phyloP scores from a whole-genome alignment of 2,888 invertebrate genomes.

The Amphimallon solstitiale region DNA sequence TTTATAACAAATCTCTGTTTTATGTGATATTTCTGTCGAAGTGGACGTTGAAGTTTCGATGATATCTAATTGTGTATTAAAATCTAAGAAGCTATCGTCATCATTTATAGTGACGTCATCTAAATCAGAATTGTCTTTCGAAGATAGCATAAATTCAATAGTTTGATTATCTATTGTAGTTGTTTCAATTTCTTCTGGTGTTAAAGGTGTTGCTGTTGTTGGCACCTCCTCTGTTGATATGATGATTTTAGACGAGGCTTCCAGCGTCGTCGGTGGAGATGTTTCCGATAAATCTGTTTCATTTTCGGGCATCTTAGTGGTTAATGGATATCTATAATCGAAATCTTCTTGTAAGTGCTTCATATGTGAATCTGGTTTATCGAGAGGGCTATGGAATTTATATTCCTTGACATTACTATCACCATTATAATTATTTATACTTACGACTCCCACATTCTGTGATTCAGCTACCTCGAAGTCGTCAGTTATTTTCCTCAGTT shows the following conservation, averaged over 20 bases:
- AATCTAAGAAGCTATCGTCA: slow-evolving; percentile 58
- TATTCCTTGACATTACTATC: slow-evolving; percentile 58
- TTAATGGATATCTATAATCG: slow-evolving; percentile 53
- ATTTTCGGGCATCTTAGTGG: slow-evolving; percentile 13
- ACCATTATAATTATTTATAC: slow-evolving; percentile 51
- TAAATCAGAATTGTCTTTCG: slow-evolving; percentile 13
- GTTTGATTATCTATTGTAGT: slow-evolving; percentile 34
- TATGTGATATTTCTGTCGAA: slow-evolving; percentile 83
- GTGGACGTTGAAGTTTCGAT: slow-evolving; percentile 83
- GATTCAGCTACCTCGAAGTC: slow-evolving; percentile 83
- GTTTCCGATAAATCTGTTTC: slow-evolving; percentile 27
- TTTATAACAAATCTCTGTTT: slow-evolving; percentile 89
- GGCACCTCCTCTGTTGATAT: slow-evolving; percentile 11
- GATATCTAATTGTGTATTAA: slow-evolving; percentile 64
- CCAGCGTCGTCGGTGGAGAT: background rate
- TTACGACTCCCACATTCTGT: slow-evolving; percentile 70
- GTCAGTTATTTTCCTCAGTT: slow-evolving; percentile 67
- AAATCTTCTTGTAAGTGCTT: background rate
- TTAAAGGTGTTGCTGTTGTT: slow-evolving; percentile 38
- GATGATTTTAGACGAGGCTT: background rate
- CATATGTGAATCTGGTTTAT: no score
- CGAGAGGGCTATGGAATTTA: background rate
- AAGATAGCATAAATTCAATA: slow-evolving; percentile 23
- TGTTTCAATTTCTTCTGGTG: slow-evolving; percentile 26
- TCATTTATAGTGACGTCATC: slow-evolving; percentile 34